Evolutionary conservation across 2,797 vertebrate genomes (phyloP), one percentile per base, ranked within the genome.

Genomic region (Gallinago stenura): DNA sequence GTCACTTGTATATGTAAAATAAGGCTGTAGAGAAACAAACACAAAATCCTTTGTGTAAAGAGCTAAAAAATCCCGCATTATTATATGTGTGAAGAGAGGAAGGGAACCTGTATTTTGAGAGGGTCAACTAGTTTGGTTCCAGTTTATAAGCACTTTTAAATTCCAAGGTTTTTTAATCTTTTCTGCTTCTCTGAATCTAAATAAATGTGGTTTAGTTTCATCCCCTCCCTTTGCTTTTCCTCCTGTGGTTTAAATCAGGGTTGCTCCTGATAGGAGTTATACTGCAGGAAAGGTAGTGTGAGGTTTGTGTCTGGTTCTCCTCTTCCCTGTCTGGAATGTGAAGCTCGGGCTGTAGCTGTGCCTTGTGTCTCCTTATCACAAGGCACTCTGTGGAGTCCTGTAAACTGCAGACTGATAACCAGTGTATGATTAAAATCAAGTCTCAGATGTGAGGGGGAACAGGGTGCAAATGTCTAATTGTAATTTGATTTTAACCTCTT

Each of bases 251-350:
- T 89, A 83, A 80, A 58, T 41, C n/a, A 65, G 39, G 31, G 14
- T 86, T 7, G 1, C 7, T 91, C 50, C 43, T 60, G 24, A 33
- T 37, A 53, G 37, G 64, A 80, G 25, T 84, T 73, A 35, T 12
- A 31, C 20, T 83, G 65, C 22, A 71, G 46, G 31, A 71, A 70
- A 46, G 28, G 17, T 83, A 69, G 16, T 45, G 18, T 76, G 73
- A 78, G 31, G 30, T 64, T 83, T 92, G 43, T 78, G 28, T 70
- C 77, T 92, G 88, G 46, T 76, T 90, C 60, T 87, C 15, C 35
- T 93, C 83, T 83, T 92, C 43, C 26, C 4, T 71, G 2, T 24
- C 35, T 91, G 88, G 83, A 95, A 94, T 93, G 83, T 83, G 46
- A 10, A 53, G 6, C 70, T 81, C 50, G 33, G 58, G 6, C 65